Conservation (phyloP, 2,888 invertebrate genomes). For the Ephialtes manifestator region DNA sequence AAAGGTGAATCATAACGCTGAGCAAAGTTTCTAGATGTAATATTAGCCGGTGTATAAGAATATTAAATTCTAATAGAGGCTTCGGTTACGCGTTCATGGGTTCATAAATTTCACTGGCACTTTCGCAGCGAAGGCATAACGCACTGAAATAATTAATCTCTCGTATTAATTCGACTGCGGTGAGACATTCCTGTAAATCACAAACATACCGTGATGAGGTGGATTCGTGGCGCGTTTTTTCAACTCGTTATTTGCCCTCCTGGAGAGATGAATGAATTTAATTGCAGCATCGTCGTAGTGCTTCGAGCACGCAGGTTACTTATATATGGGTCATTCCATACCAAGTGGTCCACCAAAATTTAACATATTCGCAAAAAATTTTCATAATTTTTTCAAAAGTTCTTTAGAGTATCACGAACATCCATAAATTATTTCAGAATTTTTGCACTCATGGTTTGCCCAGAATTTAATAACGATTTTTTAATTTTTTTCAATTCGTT, state of each 20-base stretch:
- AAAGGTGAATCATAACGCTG: not conserved
- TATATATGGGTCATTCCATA: not conserved
- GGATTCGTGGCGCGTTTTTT: conserved; percentile 28
- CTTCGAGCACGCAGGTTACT: not conserved
- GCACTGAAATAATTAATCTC: conserved; percentile 49
- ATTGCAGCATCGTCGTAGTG: conserved; percentile 2
- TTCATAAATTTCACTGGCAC: conserved; percentile 38
- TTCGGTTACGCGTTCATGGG: conserved; percentile 25
- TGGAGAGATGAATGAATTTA: conserved; percentile 12
- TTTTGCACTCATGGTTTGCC: too few species aligned
- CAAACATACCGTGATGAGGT: not conserved
- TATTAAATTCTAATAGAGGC: conserved; percentile 6
- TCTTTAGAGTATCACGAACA: too few species aligned
- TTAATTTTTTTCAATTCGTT: too few species aligned
- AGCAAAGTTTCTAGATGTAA: not conserved
- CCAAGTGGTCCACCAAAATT: too few species aligned
- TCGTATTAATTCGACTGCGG: conserved; percentile 32
- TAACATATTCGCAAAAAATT: too few species aligned
- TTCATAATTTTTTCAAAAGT: too few species aligned
- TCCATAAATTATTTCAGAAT: too few species aligned
- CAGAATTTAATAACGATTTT: too few species aligned
- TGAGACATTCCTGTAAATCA: conserved; percentile 48
- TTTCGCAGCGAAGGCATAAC: conserved; percentile 30
- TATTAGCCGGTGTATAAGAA: not conserved
- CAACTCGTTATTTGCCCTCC: not conserved